phyloP scores from a whole-genome alignment of 2,888 invertebrate species.

The Philereme transversata region DNA sequence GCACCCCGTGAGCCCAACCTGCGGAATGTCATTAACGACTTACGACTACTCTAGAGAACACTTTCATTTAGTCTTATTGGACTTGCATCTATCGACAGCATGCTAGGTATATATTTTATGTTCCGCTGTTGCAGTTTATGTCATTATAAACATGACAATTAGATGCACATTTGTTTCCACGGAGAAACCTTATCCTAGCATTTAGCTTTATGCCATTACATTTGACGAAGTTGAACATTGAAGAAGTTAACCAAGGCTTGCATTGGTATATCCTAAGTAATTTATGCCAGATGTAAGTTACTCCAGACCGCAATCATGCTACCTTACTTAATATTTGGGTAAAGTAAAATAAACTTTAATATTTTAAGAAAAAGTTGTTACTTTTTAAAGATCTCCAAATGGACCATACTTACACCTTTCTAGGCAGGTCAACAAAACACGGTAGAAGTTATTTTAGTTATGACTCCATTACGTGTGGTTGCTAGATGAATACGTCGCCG shows the following conservation, averaged over 20 bases:
- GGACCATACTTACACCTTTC: slow-evolving; percentile 1
- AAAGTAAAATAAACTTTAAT: too few species aligned
- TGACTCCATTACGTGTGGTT: slow-evolving; percentile 19
- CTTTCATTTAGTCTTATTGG: slow-evolving; percentile 53
- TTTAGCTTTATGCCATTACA: too few species aligned
- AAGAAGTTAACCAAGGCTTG: too few species aligned
- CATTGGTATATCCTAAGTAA: too few species aligned
- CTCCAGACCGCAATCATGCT: too few species aligned
- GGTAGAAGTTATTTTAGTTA: slow-evolving; percentile 30
- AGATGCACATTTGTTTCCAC: background rate
- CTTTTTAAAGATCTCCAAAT: too few species aligned
- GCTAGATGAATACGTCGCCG: slow-evolving; percentile 30
- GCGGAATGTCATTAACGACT: slow-evolving; percentile 77
- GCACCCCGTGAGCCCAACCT: slow-evolving; percentile 65
- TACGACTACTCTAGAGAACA: slow-evolving; percentile 57
- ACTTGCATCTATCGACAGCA: slow-evolving; percentile 19
- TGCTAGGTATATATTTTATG: slow-evolving; percentile 1
- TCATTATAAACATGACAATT: slow-evolving; percentile 8
- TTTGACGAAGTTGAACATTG: too few species aligned
- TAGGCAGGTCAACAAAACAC: slow-evolving; percentile 21
- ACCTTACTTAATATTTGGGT: too few species aligned
- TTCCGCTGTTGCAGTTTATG: slow-evolving; percentile 7
- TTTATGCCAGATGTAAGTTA: too few species aligned
- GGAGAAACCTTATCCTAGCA: too few species aligned
- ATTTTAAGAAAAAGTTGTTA: too few species aligned